Evolutionary conservation across 2,888 invertebrate genomes (phyloP).

Genomic region (Microdon myrmicae): DNA sequence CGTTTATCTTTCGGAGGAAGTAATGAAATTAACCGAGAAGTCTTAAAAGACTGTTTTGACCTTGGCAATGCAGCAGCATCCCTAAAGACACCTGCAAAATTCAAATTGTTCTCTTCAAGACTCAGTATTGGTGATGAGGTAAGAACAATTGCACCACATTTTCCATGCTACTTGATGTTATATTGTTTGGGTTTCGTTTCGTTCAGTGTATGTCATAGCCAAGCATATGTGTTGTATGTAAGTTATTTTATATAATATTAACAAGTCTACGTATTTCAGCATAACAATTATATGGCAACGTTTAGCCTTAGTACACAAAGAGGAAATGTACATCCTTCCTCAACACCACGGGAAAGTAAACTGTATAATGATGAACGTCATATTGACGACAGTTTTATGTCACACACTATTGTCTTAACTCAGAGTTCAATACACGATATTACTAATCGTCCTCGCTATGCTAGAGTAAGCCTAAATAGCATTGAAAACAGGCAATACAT

Average conservation of each 20-base stretch:
- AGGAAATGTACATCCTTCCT: constrained; percentile 56
- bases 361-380: constrained; percentile 57
- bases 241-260: constrained; percentile 6
- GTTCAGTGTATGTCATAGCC: not conserved
- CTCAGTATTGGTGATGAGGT: constrained; percentile 67
- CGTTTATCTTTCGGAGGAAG: constrained; percentile 72
- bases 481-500: constrained; percentile 16
- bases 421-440: constrained; percentile 11
- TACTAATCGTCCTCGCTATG: constrained; percentile 20
- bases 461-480: constrained; percentile 23
- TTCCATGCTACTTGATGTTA: too few species aligned
- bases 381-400: constrained; percentile 55
- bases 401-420: constrained; percentile 34
- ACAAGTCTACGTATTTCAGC: constrained; percentile 34
- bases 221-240: not conserved
- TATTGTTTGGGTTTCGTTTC: constrained; percentile 2
- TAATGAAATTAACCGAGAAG: constrained; percentile 68
- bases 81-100: constrained; percentile 74
- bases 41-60: constrained; percentile 70
- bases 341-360: constrained; percentile 63
- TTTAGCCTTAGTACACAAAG: constrained; percentile 22
- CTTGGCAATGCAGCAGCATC: constrained; percentile 59
- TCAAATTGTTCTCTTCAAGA: constrained; percentile 71
- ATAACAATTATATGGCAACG: constrained; percentile 19
- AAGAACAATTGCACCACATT: too few species aligned